Evolutionary conservation across 2,113 vertebrate genomes (phyloP).

Genomic region (Leptobrachium ailaonicum): DNA sequence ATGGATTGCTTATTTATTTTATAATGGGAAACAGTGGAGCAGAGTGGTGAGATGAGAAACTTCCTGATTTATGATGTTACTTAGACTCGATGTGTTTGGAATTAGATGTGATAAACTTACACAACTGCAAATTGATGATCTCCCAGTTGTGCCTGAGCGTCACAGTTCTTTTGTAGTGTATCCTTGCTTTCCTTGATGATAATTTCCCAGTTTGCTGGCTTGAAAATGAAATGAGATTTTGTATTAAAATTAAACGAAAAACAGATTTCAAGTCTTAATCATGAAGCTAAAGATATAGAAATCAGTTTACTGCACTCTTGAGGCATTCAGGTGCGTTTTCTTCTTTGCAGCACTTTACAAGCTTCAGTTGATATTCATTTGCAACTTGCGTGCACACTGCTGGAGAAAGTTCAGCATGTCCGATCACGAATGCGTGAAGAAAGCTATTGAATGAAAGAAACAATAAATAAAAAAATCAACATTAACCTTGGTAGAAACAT

Average conservation of each 20-base stretch:
- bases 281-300: background rate
- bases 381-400: constrained; percentile 49
- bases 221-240: constrained; percentile 24
- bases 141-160: constrained; percentile 17
- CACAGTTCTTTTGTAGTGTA: constrained; percentile 62
- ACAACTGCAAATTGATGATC: constrained; percentile 55
- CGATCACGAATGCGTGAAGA: constrained; percentile 58
- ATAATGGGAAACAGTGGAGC: too few species aligned
- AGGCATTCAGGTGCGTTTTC: constrained; percentile 58
- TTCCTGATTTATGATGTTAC: too few species aligned
- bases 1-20: too few species aligned
- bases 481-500: too few species aligned
- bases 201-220: constrained; percentile 56
- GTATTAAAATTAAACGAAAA: background rate
- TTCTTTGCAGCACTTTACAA: constrained; percentile 67
- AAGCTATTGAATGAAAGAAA: constrained; percentile 55
- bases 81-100: too few species aligned
- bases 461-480: too few species aligned
- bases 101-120: constrained; percentile 54
- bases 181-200: constrained; percentile 53
- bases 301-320: constrained; percentile 55
- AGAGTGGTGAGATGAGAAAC: too few species aligned
- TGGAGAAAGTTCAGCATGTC: constrained; percentile 51
- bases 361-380: constrained; percentile 56
- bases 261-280: background rate